A percentile compares a stretch with the other conserved stretches of the same genome.
Evolutionary conservation across 2,113 vertebrate genomes (phyloP).

Genomic region (Nipponia nippon): DNA sequence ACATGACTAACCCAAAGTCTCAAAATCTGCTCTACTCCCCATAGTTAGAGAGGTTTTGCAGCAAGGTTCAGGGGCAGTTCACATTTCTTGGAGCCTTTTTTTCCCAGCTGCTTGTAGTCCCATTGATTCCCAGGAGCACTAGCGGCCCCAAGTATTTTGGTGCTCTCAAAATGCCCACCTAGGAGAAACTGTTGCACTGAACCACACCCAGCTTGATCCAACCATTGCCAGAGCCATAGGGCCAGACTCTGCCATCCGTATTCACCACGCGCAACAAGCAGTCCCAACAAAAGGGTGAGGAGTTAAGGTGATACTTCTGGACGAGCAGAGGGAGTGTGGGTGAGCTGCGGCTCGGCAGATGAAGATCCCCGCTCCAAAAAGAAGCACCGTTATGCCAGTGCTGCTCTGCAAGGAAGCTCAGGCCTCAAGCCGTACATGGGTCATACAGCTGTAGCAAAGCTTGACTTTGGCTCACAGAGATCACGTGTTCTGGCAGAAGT

Average conservation of each 20-base stretch:
- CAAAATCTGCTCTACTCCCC: neutral
- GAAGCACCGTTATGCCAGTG: neutral
- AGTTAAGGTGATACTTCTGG: neutral
- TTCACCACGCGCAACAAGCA: neutral
- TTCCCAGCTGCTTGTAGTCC: neutral
- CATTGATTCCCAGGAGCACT: neutral
- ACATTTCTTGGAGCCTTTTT: neutral
- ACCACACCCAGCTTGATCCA: neutral
- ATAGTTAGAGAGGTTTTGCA: neutral
- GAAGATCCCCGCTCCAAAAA: neutral
- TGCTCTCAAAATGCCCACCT: neutral
- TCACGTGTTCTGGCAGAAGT: neutral
- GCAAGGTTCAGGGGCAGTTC: neutral
- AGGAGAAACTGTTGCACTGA: neutral
- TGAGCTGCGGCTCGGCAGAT: neutral
- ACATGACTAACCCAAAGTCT: neutral
- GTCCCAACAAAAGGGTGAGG: neutral
- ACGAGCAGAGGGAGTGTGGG: accelerated
- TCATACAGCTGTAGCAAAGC: neutral
- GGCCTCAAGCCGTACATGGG: accelerated
- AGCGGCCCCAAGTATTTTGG: neutral
- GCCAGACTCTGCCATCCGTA: neutral
- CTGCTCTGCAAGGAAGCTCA: neutral
- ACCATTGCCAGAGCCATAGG: neutral
- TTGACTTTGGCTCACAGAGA: neutral